A percentile compares a stretch with the other conserved stretches of the same genome.
Evolutionary conservation across 2,797 vertebrate genomes (phyloP).

Genomic region (Aselliscus stoliczkanus): DNA sequence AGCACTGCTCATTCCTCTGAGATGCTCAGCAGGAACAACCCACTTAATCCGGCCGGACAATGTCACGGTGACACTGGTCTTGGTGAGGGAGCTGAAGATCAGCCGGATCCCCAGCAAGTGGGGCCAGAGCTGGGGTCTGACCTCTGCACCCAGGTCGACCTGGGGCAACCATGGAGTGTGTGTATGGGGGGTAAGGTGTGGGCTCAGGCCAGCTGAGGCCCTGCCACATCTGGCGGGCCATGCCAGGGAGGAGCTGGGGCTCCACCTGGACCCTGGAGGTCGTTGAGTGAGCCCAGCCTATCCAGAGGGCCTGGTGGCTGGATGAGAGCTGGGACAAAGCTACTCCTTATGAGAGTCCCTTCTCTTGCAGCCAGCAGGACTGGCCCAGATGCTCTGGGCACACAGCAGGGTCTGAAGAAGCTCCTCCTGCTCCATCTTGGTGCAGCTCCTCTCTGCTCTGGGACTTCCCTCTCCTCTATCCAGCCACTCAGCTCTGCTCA

Average conservation of each 20-base stretch:
- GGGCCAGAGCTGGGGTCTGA: background rate
- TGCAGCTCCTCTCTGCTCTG: background rate
- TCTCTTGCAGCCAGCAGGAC: background rate
- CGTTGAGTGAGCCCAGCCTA: background rate
- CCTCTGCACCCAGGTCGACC: background rate
- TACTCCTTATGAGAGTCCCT: too few species aligned
- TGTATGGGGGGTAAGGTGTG: accelerated
- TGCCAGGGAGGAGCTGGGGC: background rate
- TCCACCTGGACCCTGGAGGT: background rate
- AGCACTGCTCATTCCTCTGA: background rate
- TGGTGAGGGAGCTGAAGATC: background rate
- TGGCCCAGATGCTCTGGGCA: background rate
- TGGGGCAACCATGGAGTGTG: background rate
- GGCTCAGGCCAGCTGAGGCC: background rate
- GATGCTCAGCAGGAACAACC: background rate
- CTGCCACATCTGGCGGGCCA: background rate
- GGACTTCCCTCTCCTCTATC: background rate
- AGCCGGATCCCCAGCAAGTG: background rate
- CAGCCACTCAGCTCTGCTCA: background rate
- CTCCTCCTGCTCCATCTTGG: background rate
- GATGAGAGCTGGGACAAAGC: background rate
- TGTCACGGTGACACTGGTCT: background rate
- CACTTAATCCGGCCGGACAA: background rate
- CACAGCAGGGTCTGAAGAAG: background rate
- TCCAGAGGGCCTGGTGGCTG: background rate